Evolutionary conservation across 2,113 vertebrate species (phyloP), one percentile per base, ranked within the genome.

Genomic region (Anseranas semipalmata): DNA sequence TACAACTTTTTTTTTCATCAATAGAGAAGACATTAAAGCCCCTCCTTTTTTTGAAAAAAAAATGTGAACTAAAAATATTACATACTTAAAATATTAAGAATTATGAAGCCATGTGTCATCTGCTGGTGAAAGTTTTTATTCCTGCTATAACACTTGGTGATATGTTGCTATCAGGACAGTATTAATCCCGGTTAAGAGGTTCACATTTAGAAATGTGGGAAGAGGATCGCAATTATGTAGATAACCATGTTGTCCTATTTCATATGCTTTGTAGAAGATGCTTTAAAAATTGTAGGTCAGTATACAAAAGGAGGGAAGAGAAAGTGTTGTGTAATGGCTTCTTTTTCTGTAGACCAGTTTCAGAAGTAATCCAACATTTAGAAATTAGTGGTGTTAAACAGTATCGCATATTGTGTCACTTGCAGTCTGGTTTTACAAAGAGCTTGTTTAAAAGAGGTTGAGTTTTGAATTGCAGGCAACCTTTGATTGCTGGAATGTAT

Each of bases 401-500:
- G 3, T 35, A 15, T 62, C 68, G 35, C 19, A 2, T 53, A 35
- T 77, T 0, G 0, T 75, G 32, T 79, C 30, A 48, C 35, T 78
- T 89, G 37, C 35, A 66, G n/a, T 66, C 6, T 4, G 10, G 5
- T 80, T 94, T 89, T 89, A 56, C 19, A 55, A 71, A 70, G 6
- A 20, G 37, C 22, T 80, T 91, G 60, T 79, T 87, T 79, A 89
- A 30, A 20, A 93, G 46, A 55, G 48, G 39, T 71, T 87, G 90
- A 10, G 1, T 93, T 95, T 95, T 97, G 59, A 93, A 76, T 87
- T 97, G 12, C 94, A 99, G 99, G 95, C 99, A 99, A 95, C 99
- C 99, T 48, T 98, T 99, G 97, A 99, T 99, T 97, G 99, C 99
- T 82, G 99, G 99, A 94, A 99, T 99, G 90, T 99, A 99, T 97